Conservation (phyloP, 2,888 invertebrate species). For the Drosophila dives region DNA sequence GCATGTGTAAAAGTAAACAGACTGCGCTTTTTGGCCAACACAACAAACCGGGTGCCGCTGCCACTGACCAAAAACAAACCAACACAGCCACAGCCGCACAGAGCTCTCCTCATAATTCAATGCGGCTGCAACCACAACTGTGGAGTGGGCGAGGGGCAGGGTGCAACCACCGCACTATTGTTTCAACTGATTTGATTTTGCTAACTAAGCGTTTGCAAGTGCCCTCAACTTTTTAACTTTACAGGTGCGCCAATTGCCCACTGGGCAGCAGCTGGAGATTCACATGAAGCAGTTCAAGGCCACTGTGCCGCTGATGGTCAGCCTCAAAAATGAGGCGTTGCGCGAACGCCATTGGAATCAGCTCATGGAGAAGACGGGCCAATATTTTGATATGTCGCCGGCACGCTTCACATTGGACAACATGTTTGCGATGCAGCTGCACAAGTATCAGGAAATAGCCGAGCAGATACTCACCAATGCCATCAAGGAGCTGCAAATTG, state of each 20-base stretch:
- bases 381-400: constrained; percentile 94
- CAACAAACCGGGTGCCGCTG: constrained; percentile 19
- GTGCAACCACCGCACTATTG: constrained; percentile 69
- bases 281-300: constrained; percentile 95
- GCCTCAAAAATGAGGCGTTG: constrained; percentile 95
- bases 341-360: constrained; percentile 95
- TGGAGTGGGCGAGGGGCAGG: constrained; percentile 28
- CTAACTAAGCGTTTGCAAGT: constrained; percentile 64
- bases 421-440: constrained; percentile 96
- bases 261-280: constrained; percentile 90
- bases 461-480: constrained; percentile 95
- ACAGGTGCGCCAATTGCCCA: constrained; percentile 86
- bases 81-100: constrained; percentile 51
- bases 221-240: not conserved
- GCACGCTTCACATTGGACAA: constrained; percentile 96
- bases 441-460: constrained; percentile 92
- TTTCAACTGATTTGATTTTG: constrained; percentile 75
- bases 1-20: constrained; percentile 59
- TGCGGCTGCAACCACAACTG: constrained; percentile 53
- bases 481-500: constrained; percentile 95
- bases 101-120: constrained; percentile 72
- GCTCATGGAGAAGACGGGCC: constrained; percentile 93
- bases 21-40: constrained; percentile 68
- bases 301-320: constrained; percentile 94
- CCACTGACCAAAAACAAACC: constrained; percentile 53